These are phyloP conservation scores for Charaxes varanes DNA, from an alignment of 1,140 invertebrate species.

Conservation along the genomic window DNA sequence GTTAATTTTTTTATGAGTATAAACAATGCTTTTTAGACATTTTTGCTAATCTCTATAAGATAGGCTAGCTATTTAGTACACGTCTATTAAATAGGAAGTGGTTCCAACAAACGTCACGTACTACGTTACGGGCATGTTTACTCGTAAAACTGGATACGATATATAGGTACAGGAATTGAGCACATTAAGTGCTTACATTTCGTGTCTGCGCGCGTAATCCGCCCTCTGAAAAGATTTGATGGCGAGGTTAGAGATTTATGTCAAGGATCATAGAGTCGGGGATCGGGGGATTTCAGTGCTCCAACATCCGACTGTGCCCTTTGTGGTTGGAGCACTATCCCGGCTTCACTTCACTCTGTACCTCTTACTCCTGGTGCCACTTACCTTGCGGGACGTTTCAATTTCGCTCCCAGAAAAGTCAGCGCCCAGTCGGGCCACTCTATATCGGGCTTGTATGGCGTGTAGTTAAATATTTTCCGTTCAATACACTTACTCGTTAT, in stretches of 20 bases:
- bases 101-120: slow-evolving; percentile 1
- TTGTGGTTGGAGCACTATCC: slow-evolving; percentile 68
- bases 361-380: slow-evolving; percentile 63
- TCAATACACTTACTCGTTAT: no score
- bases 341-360: slow-evolving; percentile 67
- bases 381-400: slow-evolving; percentile 67
- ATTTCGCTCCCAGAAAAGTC: slow-evolving; percentile 44
- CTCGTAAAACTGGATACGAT: slow-evolving; percentile 20
- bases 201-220: slow-evolving; percentile 62
- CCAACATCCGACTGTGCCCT: slow-evolving; percentile 66
- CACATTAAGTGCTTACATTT: slow-evolving; percentile 65
- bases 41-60: no score
- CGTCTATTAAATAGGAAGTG: slow-evolving; percentile 4
- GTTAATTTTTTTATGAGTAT: no score
- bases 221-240: slow-evolving; percentile 70
- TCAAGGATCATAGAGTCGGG: slow-evolving; percentile 70
- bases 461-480: no score
- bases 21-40: no score
- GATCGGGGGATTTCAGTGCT: slow-evolving; percentile 66
- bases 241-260: slow-evolving; percentile 72
- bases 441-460: slow-evolving; percentile 8
- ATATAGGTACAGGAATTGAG: slow-evolving; percentile 42
- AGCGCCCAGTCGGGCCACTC: slow-evolving; percentile 13
- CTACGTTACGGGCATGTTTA: slow-evolving; percentile 19
- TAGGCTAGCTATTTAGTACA: no score